Base-by-base conservation (phyloP, 2,888 invertebrate genomes). In the Pediacus dermestoides region DNA sequence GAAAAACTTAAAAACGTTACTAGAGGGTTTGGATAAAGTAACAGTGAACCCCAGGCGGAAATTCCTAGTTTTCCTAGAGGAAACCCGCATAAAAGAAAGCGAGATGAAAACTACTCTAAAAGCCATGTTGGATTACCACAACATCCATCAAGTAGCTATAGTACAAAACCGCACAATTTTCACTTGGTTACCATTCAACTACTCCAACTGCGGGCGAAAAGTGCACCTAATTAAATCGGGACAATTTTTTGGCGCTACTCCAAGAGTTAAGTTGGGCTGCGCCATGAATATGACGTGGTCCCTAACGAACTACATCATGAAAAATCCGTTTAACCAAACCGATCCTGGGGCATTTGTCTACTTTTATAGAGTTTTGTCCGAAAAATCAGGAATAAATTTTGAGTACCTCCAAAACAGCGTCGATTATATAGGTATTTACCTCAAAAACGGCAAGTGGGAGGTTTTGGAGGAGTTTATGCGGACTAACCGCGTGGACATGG, bases 101-200 rank as follows among this genome's bases (percentile, higher is more conserved):
- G n/a, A n/a, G n/a, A n/a, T n/a, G n/a, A n/a, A n/a, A n/a, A n/a
- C n/a, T n/a, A n/a, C n/a, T n/a, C n/a, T n/a, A n/a, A n/a, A n/a
- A n/a, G n/a, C n/a, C n/a, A n/a, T n/a, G n/a, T n/a, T n/a, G n/a
- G n/a, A n/a, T n/a, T n/a, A n/a, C n/a, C n/a, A n/a, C n/a, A n/a
- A n/a, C n/a, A n/a, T n/a, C n/a, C n/a, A n/a, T n/a, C n/a, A n/a
- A n/a, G n/a, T n/a, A n/a, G n/a, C n/a, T n/a, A n/a, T n/a, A n/a
- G n/a, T n/a, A n/a, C 9, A 28, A 2, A 7, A 36, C 3, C 13
- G 12, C 1, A 14, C 1, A 7, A 25, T 36, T 9, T 36, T 21
- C 13, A 38, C 38, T 3, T 38, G 37, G 37, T 31, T 28, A 11
- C 38, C 38, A 4, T 33, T 21, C 11, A 27, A 13, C 4, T 18